phyloP scores from a whole-genome alignment of 2,888 invertebrate species.

The Polietes domitor region DNA sequence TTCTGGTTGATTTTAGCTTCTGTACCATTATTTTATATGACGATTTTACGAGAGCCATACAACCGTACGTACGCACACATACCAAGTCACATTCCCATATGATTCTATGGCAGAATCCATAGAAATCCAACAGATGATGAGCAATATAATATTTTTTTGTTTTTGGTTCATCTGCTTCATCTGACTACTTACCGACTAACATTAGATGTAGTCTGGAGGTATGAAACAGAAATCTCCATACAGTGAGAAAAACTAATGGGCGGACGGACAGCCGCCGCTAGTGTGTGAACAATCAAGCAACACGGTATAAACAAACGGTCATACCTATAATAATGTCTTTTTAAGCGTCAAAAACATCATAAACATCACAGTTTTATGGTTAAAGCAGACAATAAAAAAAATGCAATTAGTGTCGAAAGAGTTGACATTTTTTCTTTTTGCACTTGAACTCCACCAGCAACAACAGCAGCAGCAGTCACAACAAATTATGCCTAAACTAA shows the following conservation, averaged over 20 bases:
- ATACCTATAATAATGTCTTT: conserved; percentile 51
- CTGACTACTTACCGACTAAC: neutral
- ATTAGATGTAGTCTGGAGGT: neutral
- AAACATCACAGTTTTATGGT: conserved; percentile 76
- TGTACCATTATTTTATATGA: conserved; percentile 46
- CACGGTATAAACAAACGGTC: conserved; percentile 64
- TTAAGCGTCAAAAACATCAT: conserved; percentile 67
- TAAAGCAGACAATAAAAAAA: conserved; percentile 75
- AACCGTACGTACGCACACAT: conserved; percentile 1
- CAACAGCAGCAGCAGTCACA: conserved; percentile 37
- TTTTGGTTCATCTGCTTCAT: neutral
- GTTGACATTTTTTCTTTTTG: conserved; percentile 61
- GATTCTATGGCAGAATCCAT: conserved; percentile 26
- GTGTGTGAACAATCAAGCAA: neutral
- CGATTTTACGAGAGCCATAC: conserved; percentile 41
- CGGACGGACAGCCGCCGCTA: neutral
- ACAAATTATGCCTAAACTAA: conserved; percentile 40
- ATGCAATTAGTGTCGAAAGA: conserved; percentile 77
- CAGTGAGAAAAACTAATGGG: neutral
- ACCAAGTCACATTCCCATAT: neutral
- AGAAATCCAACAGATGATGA: conserved; percentile 25
- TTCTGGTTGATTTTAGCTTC: conserved; percentile 6
- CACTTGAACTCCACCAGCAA: conserved; percentile 41
- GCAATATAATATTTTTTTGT: conserved; percentile 14
- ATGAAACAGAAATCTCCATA: neutral